Percentiles rank a stretch among this genome's conserved stretches.
Evolutionary conservation across 2,797 vertebrate species (phyloP).

Genomic region (Sciurus carolinensis): DNA sequence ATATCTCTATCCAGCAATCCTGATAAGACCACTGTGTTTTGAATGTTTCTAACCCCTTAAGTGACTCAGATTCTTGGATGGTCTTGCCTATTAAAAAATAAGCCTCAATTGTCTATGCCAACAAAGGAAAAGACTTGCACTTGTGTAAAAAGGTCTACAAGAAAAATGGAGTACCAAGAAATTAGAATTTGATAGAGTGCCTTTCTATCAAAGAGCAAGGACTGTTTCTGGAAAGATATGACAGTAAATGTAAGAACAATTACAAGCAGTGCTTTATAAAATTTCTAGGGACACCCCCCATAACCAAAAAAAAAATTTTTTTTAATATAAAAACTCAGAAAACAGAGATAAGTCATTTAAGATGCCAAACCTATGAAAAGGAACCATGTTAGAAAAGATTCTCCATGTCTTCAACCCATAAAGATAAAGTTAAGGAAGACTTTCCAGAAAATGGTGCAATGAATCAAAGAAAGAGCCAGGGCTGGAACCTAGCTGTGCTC

Average conservation of each 20-base stretch:
- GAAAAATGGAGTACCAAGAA: constrained; percentile 38
- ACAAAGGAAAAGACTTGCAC: not conserved
- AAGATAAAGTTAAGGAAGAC: not conserved
- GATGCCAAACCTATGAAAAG: not conserved
- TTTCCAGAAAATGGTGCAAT: not conserved
- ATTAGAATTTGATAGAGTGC: constrained; percentile 9
- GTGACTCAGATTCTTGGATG: not conserved
- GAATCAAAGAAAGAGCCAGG: not conserved
- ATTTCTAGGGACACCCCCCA: not conserved
- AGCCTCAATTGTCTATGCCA: not conserved
- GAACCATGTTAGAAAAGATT: not conserved
- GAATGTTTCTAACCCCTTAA: not conserved
- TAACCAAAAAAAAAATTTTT: not conserved
- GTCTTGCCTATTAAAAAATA: constrained; percentile 13
- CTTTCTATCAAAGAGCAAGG: not conserved
- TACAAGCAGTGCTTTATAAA: not conserved
- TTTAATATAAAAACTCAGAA: not conserved
- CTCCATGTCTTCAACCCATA: not conserved
- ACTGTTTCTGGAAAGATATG: not conserved
- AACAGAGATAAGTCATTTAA: not conserved
- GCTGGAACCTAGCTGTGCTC: not conserved
- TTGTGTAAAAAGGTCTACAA: constrained; percentile 28
- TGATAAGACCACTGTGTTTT: not conserved
- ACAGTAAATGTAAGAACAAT: constrained; percentile 1
- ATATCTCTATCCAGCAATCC: not conserved